Conservation (phyloP, 2,113 vertebrate genomes). For the Crotalus tigris region DNA sequence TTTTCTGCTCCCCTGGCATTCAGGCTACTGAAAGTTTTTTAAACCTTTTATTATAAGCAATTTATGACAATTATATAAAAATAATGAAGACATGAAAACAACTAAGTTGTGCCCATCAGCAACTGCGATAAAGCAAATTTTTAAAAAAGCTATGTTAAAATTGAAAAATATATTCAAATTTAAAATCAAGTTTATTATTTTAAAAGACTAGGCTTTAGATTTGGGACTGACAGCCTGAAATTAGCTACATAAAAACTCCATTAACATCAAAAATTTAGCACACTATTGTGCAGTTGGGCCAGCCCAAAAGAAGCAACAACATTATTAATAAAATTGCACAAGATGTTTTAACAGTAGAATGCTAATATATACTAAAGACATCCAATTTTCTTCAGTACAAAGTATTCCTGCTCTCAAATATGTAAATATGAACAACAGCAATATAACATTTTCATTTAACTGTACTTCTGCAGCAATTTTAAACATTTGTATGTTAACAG, state of each 20-base stretch:
- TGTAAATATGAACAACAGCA: background rate
- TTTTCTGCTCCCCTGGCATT: background rate
- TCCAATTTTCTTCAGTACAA: background rate
- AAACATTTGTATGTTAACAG: conserved; percentile 8
- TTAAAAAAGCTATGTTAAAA: conserved; percentile 2
- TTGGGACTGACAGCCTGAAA: background rate
- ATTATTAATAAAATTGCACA: conserved; percentile 7
- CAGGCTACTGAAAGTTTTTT: background rate
- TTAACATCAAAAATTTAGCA: conserved; percentile 1
- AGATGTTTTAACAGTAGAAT: background rate
- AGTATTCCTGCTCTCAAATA: background rate
- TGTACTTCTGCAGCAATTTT: background rate
- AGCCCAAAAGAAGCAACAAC: conserved; percentile 2
- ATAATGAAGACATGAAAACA: background rate
- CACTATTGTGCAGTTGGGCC: background rate
- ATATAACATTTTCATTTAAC: conserved; percentile 6
- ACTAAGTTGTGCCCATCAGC: background rate
- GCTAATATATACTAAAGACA: conserved; percentile 1
- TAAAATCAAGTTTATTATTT: conserved; percentile 13
- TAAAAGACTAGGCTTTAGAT: background rate
- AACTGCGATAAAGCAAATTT: background rate
- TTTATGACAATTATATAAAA: background rate
- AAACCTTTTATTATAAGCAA: background rate
- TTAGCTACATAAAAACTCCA: conserved; percentile 20
- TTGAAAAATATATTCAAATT: background rate